These are phyloP conservation scores for Plestiodon gilberti DNA, from an alignment of 2,113 vertebrate species.

Conservation along the genomic window DNA sequence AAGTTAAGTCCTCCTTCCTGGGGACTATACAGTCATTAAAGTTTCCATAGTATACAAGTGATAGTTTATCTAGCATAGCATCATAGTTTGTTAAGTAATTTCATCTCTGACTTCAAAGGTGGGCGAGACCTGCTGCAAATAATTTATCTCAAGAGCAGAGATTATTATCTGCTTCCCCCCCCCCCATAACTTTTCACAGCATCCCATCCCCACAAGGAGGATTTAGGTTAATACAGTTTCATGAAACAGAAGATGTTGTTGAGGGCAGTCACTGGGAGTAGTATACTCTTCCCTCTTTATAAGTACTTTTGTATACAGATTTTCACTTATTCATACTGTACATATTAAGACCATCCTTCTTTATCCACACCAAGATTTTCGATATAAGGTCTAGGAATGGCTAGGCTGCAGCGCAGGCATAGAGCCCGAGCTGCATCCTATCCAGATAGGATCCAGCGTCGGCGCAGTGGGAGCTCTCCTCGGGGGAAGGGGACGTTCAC, in stretches of 20 bases:
- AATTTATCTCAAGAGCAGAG: not conserved
- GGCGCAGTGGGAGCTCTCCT: too few relatives aligned
- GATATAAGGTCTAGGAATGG: too few relatives aligned
- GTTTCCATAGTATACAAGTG: not conserved
- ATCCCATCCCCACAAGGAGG: not conserved
- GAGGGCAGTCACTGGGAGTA: not conserved
- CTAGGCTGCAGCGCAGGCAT: too few relatives aligned
- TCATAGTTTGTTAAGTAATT: not conserved
- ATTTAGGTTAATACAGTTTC: not conserved
- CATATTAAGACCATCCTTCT: too few relatives aligned
- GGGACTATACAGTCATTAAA: not conserved
- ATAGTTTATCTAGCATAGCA: not conserved
- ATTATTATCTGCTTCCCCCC: not conserved
- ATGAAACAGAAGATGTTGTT: not conserved
- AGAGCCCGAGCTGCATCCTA: too few relatives aligned
- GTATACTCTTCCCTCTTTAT: too few relatives aligned
- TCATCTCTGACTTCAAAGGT: not conserved
- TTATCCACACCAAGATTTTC: too few relatives aligned
- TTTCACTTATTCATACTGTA: too few relatives aligned
- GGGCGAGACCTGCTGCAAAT: not conserved
- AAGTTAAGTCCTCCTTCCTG: not conserved
- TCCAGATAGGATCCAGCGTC: too few relatives aligned
- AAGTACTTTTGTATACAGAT: too few relatives aligned
- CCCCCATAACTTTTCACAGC: rapidly evolving
- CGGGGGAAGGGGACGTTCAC: too few relatives aligned